Conservation (phyloP, 2,113 vertebrate species). For the Hemibagrus wyckioides region DNA sequence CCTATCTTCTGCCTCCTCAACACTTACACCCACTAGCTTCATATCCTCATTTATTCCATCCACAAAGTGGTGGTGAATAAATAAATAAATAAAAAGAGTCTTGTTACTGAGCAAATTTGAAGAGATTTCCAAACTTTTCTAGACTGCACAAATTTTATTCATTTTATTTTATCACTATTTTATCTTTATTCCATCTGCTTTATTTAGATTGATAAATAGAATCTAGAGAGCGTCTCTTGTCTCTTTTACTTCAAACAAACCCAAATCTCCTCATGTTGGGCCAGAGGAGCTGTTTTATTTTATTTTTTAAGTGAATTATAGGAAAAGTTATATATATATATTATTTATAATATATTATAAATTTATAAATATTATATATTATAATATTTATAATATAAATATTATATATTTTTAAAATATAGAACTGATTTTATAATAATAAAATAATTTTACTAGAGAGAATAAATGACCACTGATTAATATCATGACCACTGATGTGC, state of each 20-base stretch:
- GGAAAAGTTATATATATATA: too few species aligned
- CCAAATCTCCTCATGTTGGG: conserved; percentile 35
- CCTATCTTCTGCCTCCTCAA: too few species aligned
- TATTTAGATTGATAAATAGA: background rate
- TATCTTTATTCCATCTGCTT: background rate
- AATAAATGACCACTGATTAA: background rate
- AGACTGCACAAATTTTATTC: background rate
- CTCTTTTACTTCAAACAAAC: too few species aligned
- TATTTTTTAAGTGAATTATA: too few species aligned
- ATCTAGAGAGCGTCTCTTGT: background rate
- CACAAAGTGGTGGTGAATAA: background rate
- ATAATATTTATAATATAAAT: too few species aligned
- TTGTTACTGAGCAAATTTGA: background rate
- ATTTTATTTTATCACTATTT: background rate
- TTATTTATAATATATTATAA: too few species aligned
- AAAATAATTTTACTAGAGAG: background rate
- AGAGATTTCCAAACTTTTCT: background rate
- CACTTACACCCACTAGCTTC: too few species aligned
- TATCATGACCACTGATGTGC: background rate
- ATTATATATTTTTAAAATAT: background rate
- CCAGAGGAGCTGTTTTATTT: conserved; percentile 23
- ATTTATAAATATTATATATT: too few species aligned
- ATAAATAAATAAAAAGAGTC: background rate
- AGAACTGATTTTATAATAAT: background rate
- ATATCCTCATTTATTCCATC: too few species aligned